Conservation (phyloP, 2,888 invertebrate species). For the Alentia gelatinosa region DNA sequence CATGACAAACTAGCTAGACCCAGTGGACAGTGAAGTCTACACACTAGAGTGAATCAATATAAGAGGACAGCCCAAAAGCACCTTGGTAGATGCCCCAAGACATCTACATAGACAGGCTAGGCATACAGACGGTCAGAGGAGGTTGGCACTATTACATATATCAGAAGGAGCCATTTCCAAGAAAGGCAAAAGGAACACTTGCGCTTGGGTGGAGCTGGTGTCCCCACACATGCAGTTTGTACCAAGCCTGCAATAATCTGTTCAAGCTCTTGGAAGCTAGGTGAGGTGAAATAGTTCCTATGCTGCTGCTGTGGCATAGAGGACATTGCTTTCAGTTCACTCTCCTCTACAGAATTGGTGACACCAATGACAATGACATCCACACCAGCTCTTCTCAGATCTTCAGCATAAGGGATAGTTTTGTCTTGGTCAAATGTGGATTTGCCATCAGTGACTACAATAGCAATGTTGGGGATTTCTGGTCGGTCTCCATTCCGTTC, state of each 20-base stretch:
- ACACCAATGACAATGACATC: neutral
- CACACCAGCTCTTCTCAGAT: neutral
- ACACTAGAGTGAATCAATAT: no score
- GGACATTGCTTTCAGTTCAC: conserved; percentile 26
- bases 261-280: conserved; percentile 8
- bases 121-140: no score
- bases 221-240: neutral
- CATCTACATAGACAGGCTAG: no score
- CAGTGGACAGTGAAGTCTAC: no score
- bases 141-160: no score
- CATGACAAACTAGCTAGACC: no score
- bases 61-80: no score
- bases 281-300: conserved; percentile 22
- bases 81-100: no score
- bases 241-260: neutral
- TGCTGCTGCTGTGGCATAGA: neutral
- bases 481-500: conserved; percentile 52
- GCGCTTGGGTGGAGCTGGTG: neutral
- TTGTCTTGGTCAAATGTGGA: conserved; percentile 5
- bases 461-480: conserved; percentile 48
- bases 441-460: conserved; percentile 60
- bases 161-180: no score
- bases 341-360: conserved; percentile 20
- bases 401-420: conserved; percentile 33
- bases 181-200: neutral